A percentile compares a stretch with the other conserved stretches of the same genome.
phyloP scores from a whole-genome alignment of 2,888 invertebrate genomes.

The Gymnocheta viridis region DNA sequence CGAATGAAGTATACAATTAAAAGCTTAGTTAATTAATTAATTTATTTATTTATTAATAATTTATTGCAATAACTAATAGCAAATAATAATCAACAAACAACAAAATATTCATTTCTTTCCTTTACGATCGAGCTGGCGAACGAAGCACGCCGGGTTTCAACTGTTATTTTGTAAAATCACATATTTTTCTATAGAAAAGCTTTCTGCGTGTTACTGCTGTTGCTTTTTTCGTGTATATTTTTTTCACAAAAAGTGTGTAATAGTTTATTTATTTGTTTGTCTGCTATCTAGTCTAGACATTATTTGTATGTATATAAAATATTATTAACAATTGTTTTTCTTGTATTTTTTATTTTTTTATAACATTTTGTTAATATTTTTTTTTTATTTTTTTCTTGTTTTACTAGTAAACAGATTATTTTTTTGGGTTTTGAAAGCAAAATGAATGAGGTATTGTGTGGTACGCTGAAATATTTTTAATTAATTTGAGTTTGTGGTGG shows the following conservation, averaged over 20 bases:
- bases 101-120: too few relatives aligned
- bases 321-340: conserved; percentile 22
- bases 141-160: neutral
- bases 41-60: too few relatives aligned
- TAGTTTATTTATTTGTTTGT: conserved; percentile 71
- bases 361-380: neutral
- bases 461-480: neutral
- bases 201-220: conserved; percentile 19
- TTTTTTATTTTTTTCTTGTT: neutral
- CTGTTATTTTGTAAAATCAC: neutral
- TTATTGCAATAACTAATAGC: too few relatives aligned
- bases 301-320: conserved; percentile 33
- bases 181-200: neutral
- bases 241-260: conserved; percentile 30
- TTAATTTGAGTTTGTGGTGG: neutral
- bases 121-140: neutral
- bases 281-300: conserved; percentile 80
- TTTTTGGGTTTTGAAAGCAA: neutral
- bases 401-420: neutral
- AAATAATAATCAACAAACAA: too few relatives aligned
- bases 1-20: too few relatives aligned
- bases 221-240: conserved; percentile 15
- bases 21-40: too few relatives aligned
- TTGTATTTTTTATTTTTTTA: conserved; percentile 40
- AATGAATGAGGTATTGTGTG: neutral